Base-by-base conservation (phyloP, 2,888 invertebrate genomes). In the Dastarcus helophoroides region DNA sequence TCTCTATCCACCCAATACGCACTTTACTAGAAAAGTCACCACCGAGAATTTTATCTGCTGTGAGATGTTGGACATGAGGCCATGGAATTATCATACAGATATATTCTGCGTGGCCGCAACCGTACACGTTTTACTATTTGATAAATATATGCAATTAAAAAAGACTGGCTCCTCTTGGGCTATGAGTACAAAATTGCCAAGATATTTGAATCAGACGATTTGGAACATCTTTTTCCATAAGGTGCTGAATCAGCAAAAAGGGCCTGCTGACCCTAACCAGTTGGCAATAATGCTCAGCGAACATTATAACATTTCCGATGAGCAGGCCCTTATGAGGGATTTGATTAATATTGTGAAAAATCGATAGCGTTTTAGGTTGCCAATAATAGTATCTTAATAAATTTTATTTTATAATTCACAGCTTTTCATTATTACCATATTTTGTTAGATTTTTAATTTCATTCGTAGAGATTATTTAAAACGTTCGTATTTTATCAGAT, bases 51-150 rank as follows among this genome's bases (percentile, higher is more conserved):
- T 84, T 49, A 77, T 79, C 12, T 86, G 85, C 53, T 78, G 82
- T 29, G 94, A 95, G 66, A 95, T 95, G 93, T 71, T 75, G 43
- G 88, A 89, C 48, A 73, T 79, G 23, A 73, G 78, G 46, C 85
- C 88, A 1, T 95, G 95, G 95, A 91, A 84, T 19, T 91, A 84
- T 60, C 91, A 94, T 65, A 84, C 86, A 16, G 94, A 95, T 65
- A 65, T 88, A 48, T 94, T 79, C 61, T 91, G 93, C 42, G 64
- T 91, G 38, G 86, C 86, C 27, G 86, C 84, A 8, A 84, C 86
- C 6, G 77, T 89, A 41, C 85, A 93, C 58, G 83, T 85, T 27
- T 65, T 94, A 43, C 63, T 91, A 9, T 84, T 89, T 65, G 85
- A 85, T 23, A 80, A 80, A 52, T 94, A 94, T 58, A 90, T 94